These are phyloP conservation scores for Chelmon rostratus DNA, from an alignment of 2,797 vertebrate genomes.

Conservation along the genomic window DNA sequence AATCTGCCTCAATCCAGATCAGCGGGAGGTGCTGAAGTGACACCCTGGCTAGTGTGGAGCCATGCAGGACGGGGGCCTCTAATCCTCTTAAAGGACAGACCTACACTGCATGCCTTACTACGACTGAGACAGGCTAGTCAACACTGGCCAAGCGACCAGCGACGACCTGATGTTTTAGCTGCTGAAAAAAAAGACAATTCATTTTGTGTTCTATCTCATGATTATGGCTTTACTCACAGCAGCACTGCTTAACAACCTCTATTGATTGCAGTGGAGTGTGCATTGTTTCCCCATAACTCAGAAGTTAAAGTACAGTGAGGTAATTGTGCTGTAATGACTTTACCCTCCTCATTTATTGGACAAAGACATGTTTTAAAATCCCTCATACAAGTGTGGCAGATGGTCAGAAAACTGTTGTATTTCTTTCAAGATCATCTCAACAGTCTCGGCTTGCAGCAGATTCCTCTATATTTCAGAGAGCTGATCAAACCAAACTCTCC, in stretches of 20 bases:
- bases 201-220: conserved; percentile 10
- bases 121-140: conserved; percentile 34
- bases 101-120: conserved; percentile 43
- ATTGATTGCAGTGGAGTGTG: conserved; percentile 40
- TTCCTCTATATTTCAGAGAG: conserved; percentile 47
- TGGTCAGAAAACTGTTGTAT: conserved; percentile 29
- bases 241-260: conserved; percentile 18
- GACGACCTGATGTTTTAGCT: conserved; percentile 18
- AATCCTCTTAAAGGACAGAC: conserved; percentile 82
- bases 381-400: conserved; percentile 13
- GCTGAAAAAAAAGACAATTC: not conserved
- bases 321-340: conserved; percentile 38
- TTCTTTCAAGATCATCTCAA: conserved; percentile 27
- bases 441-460: conserved; percentile 48
- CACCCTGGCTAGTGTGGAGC: conserved; percentile 72
- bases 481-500: conserved; percentile 55
- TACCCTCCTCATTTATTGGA: conserved; percentile 31
- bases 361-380: conserved; percentile 35
- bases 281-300: conserved; percentile 31
- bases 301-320: conserved; percentile 21
- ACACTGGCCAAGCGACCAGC: conserved; percentile 23
- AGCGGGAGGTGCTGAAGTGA: conserved; percentile 80
- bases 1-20: conserved; percentile 79
- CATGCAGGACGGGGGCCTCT: conserved; percentile 51
- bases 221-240: conserved; percentile 1